Percentiles rank a stretch among this genome's conserved stretches.
Conservation (phyloP, 2,797 vertebrate genomes). For the Pangasius mekongensis region DNA sequence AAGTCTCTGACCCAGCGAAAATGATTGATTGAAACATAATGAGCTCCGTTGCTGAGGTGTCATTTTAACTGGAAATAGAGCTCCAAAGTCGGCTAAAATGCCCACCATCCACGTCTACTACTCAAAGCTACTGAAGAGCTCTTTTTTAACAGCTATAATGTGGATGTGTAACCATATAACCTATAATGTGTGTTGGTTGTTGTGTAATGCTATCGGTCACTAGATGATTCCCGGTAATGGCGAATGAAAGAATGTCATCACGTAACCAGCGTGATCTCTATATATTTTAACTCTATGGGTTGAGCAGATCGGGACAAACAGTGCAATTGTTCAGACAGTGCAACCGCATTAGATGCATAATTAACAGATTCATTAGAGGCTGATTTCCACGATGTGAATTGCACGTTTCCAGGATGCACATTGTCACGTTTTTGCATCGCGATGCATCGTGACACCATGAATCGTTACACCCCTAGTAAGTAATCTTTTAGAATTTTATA, state of each 20-base stretch:
- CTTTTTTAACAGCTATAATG: neutral
- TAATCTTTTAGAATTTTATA: neutral
- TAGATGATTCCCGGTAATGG: neutral
- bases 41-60: neutral
- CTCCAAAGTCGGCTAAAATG: neutral
- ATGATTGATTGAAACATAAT: neutral
- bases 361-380: neutral
- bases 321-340: neutral
- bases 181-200: neutral
- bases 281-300: too few relatives aligned
- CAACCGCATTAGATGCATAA: neutral
- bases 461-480: neutral
- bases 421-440: neutral
- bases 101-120: accelerated
- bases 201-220: neutral
- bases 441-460: neutral
- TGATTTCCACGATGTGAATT: neutral
- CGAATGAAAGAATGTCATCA: neutral
- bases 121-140: too few relatives aligned
- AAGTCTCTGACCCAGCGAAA: neutral
- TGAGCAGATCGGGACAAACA: neutral
- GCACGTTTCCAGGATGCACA: too few relatives aligned
- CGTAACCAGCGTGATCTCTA: neutral
- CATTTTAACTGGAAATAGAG: neutral
- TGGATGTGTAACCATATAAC: neutral